Percentiles rank a stretch among this genome's conserved stretches.
Conservation (phyloP, 2,888 invertebrate species). For the Platynereis dumerilii region DNA sequence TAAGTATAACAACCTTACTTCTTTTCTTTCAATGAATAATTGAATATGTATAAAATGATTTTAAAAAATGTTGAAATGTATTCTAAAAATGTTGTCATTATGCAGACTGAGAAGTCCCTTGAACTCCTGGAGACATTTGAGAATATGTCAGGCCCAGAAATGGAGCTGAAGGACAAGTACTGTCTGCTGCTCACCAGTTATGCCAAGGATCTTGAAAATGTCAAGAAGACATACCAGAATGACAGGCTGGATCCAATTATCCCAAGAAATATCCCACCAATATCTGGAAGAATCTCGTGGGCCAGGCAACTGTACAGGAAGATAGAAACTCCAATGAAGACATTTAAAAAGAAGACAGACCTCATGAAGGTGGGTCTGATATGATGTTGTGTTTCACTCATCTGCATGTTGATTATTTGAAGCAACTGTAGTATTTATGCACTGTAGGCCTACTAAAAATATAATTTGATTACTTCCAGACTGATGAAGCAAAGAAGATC, state of each 20-base stretch:
- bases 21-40: not conserved
- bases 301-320: slow-evolving; percentile 81
- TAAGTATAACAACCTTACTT: slow-evolving; percentile 39
- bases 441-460: not conserved
- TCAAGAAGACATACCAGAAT: slow-evolving; percentile 76
- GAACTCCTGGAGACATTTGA: slow-evolving; percentile 62
- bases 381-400: too few species aligned
- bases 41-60: not conserved
- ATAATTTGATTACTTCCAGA: slow-evolving; percentile 39
- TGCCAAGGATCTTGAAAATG: slow-evolving; percentile 85
- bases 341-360: slow-evolving; percentile 60
- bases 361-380: slow-evolving; percentile 50
- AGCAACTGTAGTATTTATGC: not conserved
- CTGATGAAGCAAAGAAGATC: slow-evolving; percentile 60
- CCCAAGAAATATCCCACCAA: slow-evolving; percentile 87
- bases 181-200: slow-evolving; percentile 61
- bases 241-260: slow-evolving; percentile 88
- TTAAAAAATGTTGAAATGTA: not conserved
- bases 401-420: too few species aligned
- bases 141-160: slow-evolving; percentile 55
- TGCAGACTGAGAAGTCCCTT: slow-evolving; percentile 61
- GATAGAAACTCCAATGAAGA: slow-evolving; percentile 80
- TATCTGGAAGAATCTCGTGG: slow-evolving; percentile 82
- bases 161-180: slow-evolving; percentile 64
- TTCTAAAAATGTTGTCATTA: not conserved